Evolutionary conservation across 2,888 invertebrate species (phyloP).

Genomic region (Lysandra coridon): DNA sequence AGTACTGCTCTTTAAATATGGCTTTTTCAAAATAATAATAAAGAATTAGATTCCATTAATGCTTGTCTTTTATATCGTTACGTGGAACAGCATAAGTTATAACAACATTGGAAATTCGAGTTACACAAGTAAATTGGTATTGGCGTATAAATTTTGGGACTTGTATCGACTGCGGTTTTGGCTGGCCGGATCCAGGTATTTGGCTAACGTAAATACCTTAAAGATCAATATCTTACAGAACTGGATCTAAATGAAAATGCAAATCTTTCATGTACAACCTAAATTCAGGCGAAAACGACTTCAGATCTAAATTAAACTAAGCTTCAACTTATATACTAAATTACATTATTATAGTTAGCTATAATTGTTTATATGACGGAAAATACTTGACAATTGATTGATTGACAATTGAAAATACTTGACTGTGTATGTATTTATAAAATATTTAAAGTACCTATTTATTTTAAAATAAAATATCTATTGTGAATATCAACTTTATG

Average conservation of each 20-base stretch:
- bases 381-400: too few species aligned
- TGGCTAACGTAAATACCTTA: background rate
- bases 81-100: background rate
- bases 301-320: too few species aligned
- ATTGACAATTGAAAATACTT: too few species aligned
- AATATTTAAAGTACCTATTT: too few species aligned
- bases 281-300: background rate
- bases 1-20: background rate
- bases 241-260: background rate
- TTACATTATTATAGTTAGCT: too few species aligned
- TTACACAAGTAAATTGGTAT: slow-evolving; percentile 1
- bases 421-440: too few species aligned
- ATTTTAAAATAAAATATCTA: too few species aligned
- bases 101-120: slow-evolving; percentile 3
- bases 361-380: too few species aligned
- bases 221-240: background rate
- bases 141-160: slow-evolving; percentile 19
- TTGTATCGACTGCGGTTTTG: slow-evolving; percentile 7
- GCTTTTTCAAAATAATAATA: background rate
- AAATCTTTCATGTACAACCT: background rate
- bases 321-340: too few species aligned
- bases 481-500: too few species aligned
- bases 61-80: background rate
- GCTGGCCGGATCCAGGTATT: background rate
- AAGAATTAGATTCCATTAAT: background rate